Base-by-base conservation (phyloP, 64 coral and sea anemone species). In the Platygyra sinensis region DNA sequence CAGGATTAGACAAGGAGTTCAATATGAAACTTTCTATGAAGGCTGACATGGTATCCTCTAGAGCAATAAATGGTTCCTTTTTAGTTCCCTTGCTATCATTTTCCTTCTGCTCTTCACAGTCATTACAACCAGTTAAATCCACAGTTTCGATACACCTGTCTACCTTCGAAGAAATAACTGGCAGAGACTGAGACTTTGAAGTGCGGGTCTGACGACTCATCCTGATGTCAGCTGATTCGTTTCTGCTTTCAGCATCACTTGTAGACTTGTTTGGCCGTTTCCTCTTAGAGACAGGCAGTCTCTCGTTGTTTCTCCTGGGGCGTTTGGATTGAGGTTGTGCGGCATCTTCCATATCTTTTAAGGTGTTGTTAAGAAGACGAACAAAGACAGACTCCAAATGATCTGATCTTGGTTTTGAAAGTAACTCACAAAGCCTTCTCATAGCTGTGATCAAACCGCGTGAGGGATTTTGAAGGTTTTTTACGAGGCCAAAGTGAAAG, bases 301-400 rank as follows among this genome's bases (percentile, higher is more conserved):
- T 24, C 2, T 27, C 51, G 9, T 27, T 25, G 22, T 71, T 72
- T 2, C 49, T 72, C 42, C 81, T 85, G 7, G n/a, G 11, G 1
- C 81, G 63, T 4, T 71, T 85, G 62, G 17, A 24, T 29, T 46
- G 81, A 49, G 60, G 81, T 14, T 38, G 24, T 8, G 81, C 22
- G 22, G 62, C 81, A 2, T 49, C 62, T 36, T 85, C 81, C 81
- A 85, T 85, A 52, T 85, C 81, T 8, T 49, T 85, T 51, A 71
- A 49, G 81, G 81, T 24, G 62, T 28, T 71, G 36, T 85, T 85
- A 22, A 85, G 63, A 71, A 85, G 60, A 17, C 81, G 81, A 25
- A 85, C 81, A 71, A 71, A 85, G 19, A 85, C 24, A 15, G 60
- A 85, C 25, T 85, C 81, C 22, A 85, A 71, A 72, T 85, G 81